Base-by-base conservation (phyloP, 2,888 invertebrate species). In the Caenorhabditis sulstoni region DNA sequence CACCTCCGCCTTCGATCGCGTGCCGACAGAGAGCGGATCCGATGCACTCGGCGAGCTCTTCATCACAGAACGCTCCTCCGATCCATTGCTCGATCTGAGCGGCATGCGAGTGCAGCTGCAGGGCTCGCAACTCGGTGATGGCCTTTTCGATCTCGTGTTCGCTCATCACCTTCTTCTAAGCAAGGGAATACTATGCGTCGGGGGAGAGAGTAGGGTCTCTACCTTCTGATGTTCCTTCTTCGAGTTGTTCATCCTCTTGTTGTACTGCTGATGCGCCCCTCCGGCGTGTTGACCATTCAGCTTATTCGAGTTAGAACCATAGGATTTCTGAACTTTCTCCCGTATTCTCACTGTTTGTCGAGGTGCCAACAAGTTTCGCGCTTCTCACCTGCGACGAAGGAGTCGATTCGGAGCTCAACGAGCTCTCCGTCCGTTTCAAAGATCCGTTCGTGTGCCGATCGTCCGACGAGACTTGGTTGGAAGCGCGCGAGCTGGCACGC, bases 1-100 rank as follows among this genome's bases (percentile, higher is more conserved):
- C 85, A 18, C 85, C 82, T 3, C 86, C 85, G 35, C 89, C 87
- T 80, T 88, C 88, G 57, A 88, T 88, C 12, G 88, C 86, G 73
- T 86, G 84, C n/a, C 85, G 83, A 45, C 84, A 85, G 12, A 88
- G 78, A 0, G 82, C 79, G 16, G 81, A 83, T 9, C 85, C 88
- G 12, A 88, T 75, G 8, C 68, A 64, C 44, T 81, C 81, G 12
- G 87, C 88, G 0, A 83, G 59, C n/a, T 82, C 81, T 37, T 81
- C 84, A 23, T 84, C 78, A 41, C 82, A 81, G 73, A 87, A 83
- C 9, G 82, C 79, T n/a, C 85, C 87, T 18, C 75, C 82, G 50
- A 84, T 82, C 79, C 79, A 82, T 58, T 82, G 81, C 44, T 84
- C 84, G 14, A 84, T 70, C 64, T 84, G 81, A 0, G 59, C 65